Evolutionary conservation across 2,113 vertebrate genomes (phyloP).

Genomic region (Xenopus tropicalis): DNA sequence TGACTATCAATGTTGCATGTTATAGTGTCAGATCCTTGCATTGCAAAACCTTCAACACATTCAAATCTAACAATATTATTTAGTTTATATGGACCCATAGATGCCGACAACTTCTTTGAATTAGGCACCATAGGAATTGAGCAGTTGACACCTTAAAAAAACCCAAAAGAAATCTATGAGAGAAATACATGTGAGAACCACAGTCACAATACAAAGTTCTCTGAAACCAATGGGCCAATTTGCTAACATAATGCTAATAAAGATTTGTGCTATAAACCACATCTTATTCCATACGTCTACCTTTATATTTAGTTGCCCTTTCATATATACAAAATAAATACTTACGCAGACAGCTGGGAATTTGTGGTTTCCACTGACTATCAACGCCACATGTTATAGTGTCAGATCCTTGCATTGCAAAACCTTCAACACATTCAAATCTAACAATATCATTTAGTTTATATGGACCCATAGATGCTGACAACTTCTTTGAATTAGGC

Average conservation of each 20-base stretch:
- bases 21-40: conserved; percentile 43
- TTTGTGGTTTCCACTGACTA: conserved; percentile 51
- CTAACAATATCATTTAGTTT: conserved; percentile 41
- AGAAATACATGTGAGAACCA: rapidly evolving
- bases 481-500: conserved; percentile 47
- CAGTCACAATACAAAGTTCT: neutral
- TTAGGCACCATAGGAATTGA: conserved; percentile 46
- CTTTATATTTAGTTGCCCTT: too few relatives aligned
- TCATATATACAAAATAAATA: neutral
- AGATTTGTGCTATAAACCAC: too few relatives aligned
- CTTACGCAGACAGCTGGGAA: conserved; percentile 54
- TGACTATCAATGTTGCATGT: conserved; percentile 49
- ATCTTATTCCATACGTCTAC: too few relatives aligned
- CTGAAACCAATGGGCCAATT: too few relatives aligned
- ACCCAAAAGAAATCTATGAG: rapidly evolving
- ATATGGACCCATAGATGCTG: conserved; percentile 46
- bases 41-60: conserved; percentile 53
- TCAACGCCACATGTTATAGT: conserved; percentile 47
- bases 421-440: conserved; percentile 56
- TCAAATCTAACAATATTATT: conserved; percentile 48
- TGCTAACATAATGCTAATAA: too few relatives aligned
- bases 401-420: conserved; percentile 46
- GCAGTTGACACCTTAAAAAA: conserved; percentile 42
- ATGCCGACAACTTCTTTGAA: conserved; percentile 46
- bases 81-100: conserved; percentile 42